These are phyloP conservation scores for Hycleus cichorii DNA, from an alignment of 1,140 invertebrate species.

Conservation along the genomic window DNA sequence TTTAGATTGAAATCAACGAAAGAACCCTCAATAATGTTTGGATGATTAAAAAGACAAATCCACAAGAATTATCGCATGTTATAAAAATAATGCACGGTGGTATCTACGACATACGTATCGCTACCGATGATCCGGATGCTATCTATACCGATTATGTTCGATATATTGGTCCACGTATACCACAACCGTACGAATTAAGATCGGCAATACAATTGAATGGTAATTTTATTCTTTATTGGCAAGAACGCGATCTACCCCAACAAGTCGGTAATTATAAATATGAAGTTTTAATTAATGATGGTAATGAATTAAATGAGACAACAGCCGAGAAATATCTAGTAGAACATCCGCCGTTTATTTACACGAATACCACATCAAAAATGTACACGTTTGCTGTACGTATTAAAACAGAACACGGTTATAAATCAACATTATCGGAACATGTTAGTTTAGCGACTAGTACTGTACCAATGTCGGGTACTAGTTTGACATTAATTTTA, in stretches of 20 bases:
- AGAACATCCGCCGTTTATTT: slow-evolving; percentile 50
- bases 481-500: slow-evolving; percentile 35
- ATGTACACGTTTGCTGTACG: slow-evolving; percentile 60
- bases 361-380: slow-evolving; percentile 44
- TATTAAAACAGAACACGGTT: slow-evolving; percentile 54
- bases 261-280: slow-evolving; percentile 40
- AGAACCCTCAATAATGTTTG: slow-evolving; percentile 35
- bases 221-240: slow-evolving; percentile 57
- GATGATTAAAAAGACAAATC: slow-evolving; percentile 40
- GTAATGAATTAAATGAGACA: slow-evolving; percentile 46
- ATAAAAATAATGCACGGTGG: slow-evolving; percentile 56
- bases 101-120: slow-evolving; percentile 53
- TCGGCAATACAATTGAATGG: slow-evolving; percentile 49
- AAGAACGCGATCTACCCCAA: slow-evolving; percentile 36
- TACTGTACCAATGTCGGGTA: slow-evolving; percentile 20
- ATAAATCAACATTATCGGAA: slow-evolving; percentile 57
- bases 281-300: slow-evolving; percentile 56
- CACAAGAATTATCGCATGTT: slow-evolving; percentile 43
- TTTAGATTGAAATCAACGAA: slow-evolving; percentile 31
- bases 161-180: slow-evolving; percentile 51
- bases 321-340: slow-evolving; percentile 44
- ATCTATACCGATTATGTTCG: slow-evolving; percentile 42
- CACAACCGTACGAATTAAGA: slow-evolving; percentile 57
- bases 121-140: slow-evolving; percentile 46
- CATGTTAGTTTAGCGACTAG: slow-evolving; percentile 3